A percentile compares a stretch with the other conserved stretches of the same genome.
Conservation (phyloP, 2,113 vertebrate species). For the Menidia beryllina region DNA sequence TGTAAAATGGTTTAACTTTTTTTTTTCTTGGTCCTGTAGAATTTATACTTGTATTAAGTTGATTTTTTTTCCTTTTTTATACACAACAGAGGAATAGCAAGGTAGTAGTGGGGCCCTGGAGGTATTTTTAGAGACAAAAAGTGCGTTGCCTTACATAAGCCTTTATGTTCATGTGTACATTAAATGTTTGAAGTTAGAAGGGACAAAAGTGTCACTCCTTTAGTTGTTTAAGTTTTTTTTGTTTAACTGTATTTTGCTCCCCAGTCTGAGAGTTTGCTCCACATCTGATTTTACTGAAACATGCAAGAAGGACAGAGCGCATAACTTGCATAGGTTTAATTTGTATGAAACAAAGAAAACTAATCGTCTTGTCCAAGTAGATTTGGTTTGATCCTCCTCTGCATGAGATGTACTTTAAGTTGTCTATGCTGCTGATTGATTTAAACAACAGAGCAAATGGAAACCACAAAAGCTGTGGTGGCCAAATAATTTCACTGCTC, state of each 20-base stretch:
- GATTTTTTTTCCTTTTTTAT: constrained; percentile 29
- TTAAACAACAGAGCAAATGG: constrained; percentile 7
- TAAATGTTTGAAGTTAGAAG: constrained; percentile 52
- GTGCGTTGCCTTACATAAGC: constrained; percentile 61
- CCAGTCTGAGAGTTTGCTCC: neutral
- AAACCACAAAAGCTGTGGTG: neutral
- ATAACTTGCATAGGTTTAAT: neutral
- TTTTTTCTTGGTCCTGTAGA: constrained; percentile 19
- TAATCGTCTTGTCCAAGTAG: neutral
- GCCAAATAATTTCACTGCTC: constrained; percentile 13
- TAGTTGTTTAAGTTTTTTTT: constrained; percentile 6
- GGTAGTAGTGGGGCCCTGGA: constrained; percentile 8
- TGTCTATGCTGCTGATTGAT: constrained; percentile 2
- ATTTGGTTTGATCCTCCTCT: constrained; percentile 5
- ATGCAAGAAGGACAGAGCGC: neutral
- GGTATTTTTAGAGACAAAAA: constrained; percentile 17
- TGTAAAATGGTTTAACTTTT: constrained; percentile 3
- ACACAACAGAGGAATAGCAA: neutral
- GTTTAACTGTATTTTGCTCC: constrained; percentile 12
- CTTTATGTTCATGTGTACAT: constrained; percentile 44
- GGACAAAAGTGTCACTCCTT: constrained; percentile 35
- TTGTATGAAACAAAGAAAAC: neutral
- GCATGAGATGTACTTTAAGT: neutral
- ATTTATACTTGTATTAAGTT: constrained; percentile 19
- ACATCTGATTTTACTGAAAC: neutral